A percentile compares a stretch with the other conserved stretches of the same genome.
phyloP scores from a whole-genome alignment of 2,888 invertebrate species.

The Aphidius colemani region DNA sequence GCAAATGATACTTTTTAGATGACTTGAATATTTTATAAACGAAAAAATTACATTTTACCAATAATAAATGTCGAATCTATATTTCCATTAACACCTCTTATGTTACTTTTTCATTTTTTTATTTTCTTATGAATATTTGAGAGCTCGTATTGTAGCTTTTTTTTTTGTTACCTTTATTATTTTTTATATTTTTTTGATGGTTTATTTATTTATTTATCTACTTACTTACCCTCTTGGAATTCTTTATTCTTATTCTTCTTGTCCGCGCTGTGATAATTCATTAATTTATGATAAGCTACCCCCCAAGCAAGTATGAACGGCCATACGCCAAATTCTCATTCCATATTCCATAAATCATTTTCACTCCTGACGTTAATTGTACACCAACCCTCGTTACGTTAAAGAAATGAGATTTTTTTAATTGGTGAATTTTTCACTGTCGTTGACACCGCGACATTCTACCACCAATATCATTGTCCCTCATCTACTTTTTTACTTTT shows the following conservation, averaged over 20 bases:
- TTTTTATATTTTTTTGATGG: slow-evolving; percentile 28
- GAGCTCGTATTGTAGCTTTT: slow-evolving; percentile 33
- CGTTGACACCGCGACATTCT: slow-evolving; percentile 42
- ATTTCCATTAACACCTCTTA: slow-evolving; percentile 23
- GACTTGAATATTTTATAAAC: slow-evolving; percentile 25
- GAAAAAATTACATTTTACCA: slow-evolving; percentile 22
- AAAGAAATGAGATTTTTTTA: slow-evolving; percentile 59
- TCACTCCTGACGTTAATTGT: slow-evolving; percentile 56
- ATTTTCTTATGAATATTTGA: slow-evolving; percentile 38
- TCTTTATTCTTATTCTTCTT: slow-evolving; percentile 21
- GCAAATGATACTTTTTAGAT: slow-evolving; percentile 4
- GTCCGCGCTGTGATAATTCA: slow-evolving; percentile 51
- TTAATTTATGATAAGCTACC: slow-evolving; percentile 58
- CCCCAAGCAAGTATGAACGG: slow-evolving; percentile 25
- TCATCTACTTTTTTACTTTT: slow-evolving; percentile 23
- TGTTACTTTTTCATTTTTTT: not conserved
- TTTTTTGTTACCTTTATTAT: slow-evolving; percentile 25
- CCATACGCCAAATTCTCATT: slow-evolving; percentile 23
- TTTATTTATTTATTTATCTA: slow-evolving; percentile 7
- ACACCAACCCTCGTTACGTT: slow-evolving; percentile 53
- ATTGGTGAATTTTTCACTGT: slow-evolving; percentile 57
- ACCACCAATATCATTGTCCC: slow-evolving; percentile 24
- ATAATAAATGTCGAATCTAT: slow-evolving; percentile 18
- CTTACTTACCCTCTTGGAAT: slow-evolving; percentile 3
- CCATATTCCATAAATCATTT: slow-evolving; percentile 53